Conservation (phyloP, 92 coral and sea anemone genomes). For the Epizoanthus scotinus region DNA sequence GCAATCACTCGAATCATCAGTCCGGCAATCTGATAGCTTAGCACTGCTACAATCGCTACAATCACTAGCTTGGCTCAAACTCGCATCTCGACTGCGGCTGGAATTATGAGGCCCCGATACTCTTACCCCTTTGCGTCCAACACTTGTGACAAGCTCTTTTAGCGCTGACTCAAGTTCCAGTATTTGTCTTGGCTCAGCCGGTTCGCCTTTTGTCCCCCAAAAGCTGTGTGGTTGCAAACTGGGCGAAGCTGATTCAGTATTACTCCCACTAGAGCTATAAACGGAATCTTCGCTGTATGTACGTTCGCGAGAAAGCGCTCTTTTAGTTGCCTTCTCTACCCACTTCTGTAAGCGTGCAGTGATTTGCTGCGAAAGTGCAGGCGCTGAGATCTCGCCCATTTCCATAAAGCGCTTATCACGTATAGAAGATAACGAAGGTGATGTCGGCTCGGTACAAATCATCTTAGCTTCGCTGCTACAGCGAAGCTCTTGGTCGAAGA, state of each 20-base stretch:
- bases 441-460: neutral
- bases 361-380: constrained; percentile 26
- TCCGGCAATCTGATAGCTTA: constrained; percentile 17
- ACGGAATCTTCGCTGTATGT: constrained; percentile 33
- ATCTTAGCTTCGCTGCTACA: neutral
- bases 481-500: neutral
- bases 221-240: neutral
- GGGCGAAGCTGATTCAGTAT: constrained; percentile 11
- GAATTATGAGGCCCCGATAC: neutral
- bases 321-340: constrained; percentile 30
- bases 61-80: constrained; percentile 14
- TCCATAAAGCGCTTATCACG: neutral
- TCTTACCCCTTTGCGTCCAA: constrained; percentile 17
- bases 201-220: constrained; percentile 21
- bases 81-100: constrained; percentile 9
- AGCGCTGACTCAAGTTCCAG: constrained; percentile 29
- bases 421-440: neutral
- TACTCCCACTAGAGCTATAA: constrained; percentile 28
- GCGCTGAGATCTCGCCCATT: neutral
- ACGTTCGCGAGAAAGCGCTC: constrained; percentile 10
- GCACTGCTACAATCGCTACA: neutral
- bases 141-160: constrained; percentile 28
- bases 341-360: constrained; percentile 28
- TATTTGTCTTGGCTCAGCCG: constrained; percentile 29
- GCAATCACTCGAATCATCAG: constrained; percentile 20